These are phyloP conservation scores for Cirrhinus mrigala DNA, from an alignment of 2,797 vertebrate species.

Conservation along the genomic window DNA sequence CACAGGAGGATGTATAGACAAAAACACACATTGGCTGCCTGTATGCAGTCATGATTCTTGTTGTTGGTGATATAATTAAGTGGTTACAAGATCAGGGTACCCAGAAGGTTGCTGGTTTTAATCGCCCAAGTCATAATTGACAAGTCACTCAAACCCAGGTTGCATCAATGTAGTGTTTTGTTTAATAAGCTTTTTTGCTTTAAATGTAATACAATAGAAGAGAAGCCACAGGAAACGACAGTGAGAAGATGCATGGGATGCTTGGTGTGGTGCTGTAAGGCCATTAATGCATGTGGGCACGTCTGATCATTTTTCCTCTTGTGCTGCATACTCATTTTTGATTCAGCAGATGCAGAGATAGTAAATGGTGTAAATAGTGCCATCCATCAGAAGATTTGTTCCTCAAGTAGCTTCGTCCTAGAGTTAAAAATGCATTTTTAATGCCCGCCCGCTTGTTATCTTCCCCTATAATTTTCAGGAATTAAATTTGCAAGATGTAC, in stretches of 20 bases:
- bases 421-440: constrained; percentile 65
- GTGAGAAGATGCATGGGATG: constrained; percentile 4
- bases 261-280: not conserved
- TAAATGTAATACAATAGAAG: not conserved
- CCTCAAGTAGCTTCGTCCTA: constrained; percentile 48
- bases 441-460: constrained; percentile 44
- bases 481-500: constrained; percentile 44
- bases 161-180: not conserved
- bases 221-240: not conserved
- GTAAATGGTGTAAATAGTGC: constrained; percentile 50
- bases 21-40: not conserved
- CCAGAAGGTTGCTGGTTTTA: not conserved
- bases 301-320: constrained; percentile 22
- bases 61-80: not conserved
- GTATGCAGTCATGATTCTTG: not conserved
- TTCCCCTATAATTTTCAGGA: constrained; percentile 60
- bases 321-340: constrained; percentile 34
- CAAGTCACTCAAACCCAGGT: not conserved
- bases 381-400: constrained; percentile 66
- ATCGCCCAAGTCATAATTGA: not conserved
- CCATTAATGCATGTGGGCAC: constrained; percentile 11
- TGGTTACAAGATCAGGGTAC: constrained; percentile 2
- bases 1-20: constrained; percentile 1
- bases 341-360: constrained; percentile 27
- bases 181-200: not conserved